Evolutionary conservation across 2,888 invertebrate genomes (phyloP).

Genomic region (Athripsodes cinereus): DNA sequence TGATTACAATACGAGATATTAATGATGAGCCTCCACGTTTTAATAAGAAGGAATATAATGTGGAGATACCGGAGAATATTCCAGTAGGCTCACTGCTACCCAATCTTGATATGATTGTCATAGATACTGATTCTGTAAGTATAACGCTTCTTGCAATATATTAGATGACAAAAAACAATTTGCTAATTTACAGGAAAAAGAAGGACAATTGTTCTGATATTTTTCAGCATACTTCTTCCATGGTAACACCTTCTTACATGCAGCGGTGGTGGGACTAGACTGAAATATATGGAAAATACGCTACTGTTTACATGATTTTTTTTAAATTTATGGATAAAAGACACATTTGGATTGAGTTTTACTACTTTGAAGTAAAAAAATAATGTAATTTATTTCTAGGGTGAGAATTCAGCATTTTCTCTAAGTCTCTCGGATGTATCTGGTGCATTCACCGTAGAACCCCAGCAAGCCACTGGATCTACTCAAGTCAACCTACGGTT

Average conservation of each 20-base stretch:
- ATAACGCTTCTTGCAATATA: too few relatives aligned
- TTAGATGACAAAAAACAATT: too few relatives aligned
- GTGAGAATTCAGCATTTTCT: conserved; percentile 76
- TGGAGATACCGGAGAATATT: conserved; percentile 77
- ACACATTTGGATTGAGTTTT: too few relatives aligned
- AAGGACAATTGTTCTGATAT: too few relatives aligned
- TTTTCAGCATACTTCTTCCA: too few relatives aligned
- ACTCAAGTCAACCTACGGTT: conserved; percentile 78
- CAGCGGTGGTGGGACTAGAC: too few relatives aligned
- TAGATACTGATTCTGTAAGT: conserved; percentile 78
- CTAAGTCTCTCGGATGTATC: conserved; percentile 74
- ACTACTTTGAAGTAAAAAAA: too few relatives aligned
- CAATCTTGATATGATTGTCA: conserved; percentile 76
- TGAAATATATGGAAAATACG: too few relatives aligned
- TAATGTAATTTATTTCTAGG: conserved; percentile 46
- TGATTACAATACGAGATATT: conserved; percentile 80
- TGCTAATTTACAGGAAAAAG: too few relatives aligned
- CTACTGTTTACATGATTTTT: too few relatives aligned
- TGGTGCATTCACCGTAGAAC: conserved; percentile 79
- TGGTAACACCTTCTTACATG: too few relatives aligned
- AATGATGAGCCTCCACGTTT: conserved; percentile 86
- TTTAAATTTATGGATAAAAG: too few relatives aligned
- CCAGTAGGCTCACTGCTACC: conserved; percentile 76
- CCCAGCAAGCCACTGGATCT: conserved; percentile 70
- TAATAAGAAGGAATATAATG: conserved; percentile 73